Conservation (phyloP, 2,113 vertebrate species). For the Rutilus rutilus region DNA sequence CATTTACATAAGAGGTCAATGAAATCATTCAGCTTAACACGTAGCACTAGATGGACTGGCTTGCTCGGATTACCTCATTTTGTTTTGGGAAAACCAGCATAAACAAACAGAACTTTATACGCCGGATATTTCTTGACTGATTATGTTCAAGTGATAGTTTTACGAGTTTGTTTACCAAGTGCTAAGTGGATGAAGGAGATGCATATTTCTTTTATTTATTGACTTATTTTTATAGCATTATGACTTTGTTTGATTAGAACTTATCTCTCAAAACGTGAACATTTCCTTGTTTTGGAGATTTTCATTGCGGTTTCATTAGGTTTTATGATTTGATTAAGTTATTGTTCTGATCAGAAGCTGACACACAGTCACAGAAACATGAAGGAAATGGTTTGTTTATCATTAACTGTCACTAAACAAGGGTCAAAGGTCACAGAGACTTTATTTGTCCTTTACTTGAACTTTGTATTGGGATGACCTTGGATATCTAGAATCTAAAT, state of each 20-base stretch:
- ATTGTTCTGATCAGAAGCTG: not conserved
- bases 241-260: not conserved
- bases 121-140: not conserved
- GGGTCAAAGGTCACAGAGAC: not conserved
- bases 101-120: constrained; percentile 24
- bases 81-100: constrained; percentile 42
- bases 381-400: constrained; percentile 16
- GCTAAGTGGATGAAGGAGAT: not conserved
- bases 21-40: constrained; percentile 47
- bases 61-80: constrained; percentile 42
- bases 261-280: not conserved
- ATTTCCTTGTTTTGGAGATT: constrained; percentile 5
- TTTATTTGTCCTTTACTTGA: not conserved
- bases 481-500: not conserved
- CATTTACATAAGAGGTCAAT: constrained; percentile 28
- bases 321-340: not conserved
- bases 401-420: not conserved
- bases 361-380: not conserved
- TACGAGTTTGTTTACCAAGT: not conserved
- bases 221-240: not conserved
- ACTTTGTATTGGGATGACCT: not conserved
- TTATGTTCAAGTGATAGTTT: not conserved
- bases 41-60: constrained; percentile 31
- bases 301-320: not conserved
- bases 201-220: not conserved